phyloP scores from a whole-genome alignment of 2,113 vertebrate species.

The Trichomycterus rosablanca region DNA sequence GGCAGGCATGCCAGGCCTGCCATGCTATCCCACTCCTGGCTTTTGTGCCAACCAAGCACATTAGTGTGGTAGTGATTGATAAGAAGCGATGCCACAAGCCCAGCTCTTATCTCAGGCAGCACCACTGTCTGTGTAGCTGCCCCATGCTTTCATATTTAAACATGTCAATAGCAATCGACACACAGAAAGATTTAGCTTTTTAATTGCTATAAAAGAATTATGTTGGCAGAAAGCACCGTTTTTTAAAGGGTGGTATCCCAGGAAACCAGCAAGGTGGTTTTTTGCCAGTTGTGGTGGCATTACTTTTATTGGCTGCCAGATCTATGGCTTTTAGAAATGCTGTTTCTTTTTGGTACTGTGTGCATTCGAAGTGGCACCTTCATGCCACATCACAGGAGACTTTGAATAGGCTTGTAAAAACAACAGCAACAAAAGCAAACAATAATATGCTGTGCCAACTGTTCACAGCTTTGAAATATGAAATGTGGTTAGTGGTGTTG shows the following conservation, averaged over 20 bases:
- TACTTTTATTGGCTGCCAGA: conserved; percentile 53
- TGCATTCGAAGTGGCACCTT: conserved; percentile 54
- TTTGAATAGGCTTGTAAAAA: conserved; percentile 32
- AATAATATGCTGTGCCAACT: neutral
- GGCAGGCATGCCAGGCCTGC: too few relatives aligned
- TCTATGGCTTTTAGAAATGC: conserved; percentile 13
- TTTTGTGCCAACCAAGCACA: conserved; percentile 55
- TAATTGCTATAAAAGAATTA: conserved; percentile 55
- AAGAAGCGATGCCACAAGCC: conserved; percentile 44
- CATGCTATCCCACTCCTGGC: too few relatives aligned
- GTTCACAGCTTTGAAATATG: neutral
- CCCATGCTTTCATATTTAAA: conserved; percentile 31
- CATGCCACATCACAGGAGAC: conserved; percentile 48
- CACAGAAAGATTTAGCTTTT: conserved; percentile 45
- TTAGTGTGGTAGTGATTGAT: conserved; percentile 52
- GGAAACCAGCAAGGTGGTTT: conserved; percentile 51
- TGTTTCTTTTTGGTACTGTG: conserved; percentile 44
- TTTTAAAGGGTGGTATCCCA: conserved; percentile 53
- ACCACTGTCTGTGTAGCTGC: conserved; percentile 50
- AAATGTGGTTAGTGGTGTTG: too few relatives aligned
- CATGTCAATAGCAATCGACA: conserved; percentile 22
- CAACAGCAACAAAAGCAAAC: conserved; percentile 12
- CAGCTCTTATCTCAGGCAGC: conserved; percentile 53
- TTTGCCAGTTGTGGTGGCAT: conserved; percentile 49
- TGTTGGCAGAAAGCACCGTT: conserved; percentile 50